A percentile compares a stretch with the other conserved stretches of the same genome.
phyloP scores from a whole-genome alignment of 2,888 invertebrate genomes.

The Rugalucina vietnamica region DNA sequence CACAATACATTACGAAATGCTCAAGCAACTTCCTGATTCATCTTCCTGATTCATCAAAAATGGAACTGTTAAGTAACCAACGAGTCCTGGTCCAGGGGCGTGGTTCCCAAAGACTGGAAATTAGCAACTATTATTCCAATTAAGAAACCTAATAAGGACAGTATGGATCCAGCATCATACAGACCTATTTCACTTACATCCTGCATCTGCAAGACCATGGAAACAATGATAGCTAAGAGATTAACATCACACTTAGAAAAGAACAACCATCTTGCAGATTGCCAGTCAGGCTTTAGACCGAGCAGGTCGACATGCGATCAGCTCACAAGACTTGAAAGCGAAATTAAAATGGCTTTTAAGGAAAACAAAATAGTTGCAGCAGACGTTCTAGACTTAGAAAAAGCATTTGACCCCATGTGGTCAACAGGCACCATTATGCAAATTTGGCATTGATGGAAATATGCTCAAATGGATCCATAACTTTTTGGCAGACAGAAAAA shows the following conservation, averaged over 20 bases:
- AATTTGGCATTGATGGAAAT: too few relatives aligned
- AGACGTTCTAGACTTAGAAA: neutral
- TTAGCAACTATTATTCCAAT: slow-evolving; percentile 1
- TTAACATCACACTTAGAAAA: neutral
- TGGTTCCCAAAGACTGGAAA: neutral
- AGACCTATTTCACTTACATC: neutral
- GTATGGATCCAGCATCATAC: neutral
- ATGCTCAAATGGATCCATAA: too few relatives aligned
- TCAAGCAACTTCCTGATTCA: neutral
- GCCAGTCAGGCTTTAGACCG: neutral
- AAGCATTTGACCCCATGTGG: neutral
- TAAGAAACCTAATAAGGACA: neutral
- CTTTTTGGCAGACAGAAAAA: too few relatives aligned
- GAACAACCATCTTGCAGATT: neutral
- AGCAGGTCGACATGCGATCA: too few relatives aligned
- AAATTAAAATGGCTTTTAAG: neutral
- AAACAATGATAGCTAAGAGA: neutral
- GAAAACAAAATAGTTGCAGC: neutral
- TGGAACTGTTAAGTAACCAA: neutral
- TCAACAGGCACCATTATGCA: too few relatives aligned
- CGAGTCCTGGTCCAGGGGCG: neutral
- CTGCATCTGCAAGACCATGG: neutral
- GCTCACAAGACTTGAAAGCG: neutral
- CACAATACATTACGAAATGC: neutral
- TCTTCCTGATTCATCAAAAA: neutral